These are phyloP conservation scores for Lithodes maja DNA, from an alignment of 2,888 invertebrate species.

Conservation along the genomic window DNA sequence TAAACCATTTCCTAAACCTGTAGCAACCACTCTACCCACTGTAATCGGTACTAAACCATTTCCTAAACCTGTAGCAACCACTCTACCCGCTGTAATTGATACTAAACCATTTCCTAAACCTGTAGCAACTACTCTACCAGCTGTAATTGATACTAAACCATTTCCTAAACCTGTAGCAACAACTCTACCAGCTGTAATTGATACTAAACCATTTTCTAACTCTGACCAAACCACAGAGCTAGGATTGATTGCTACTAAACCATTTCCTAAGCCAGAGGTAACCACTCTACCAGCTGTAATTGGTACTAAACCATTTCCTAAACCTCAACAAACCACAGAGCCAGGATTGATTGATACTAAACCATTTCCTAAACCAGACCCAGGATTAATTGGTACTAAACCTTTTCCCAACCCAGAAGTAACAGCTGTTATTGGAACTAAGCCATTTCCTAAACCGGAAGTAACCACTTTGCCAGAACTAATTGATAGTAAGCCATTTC, in stretches of 20 bases:
- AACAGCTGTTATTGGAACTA: not conserved
- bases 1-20: not conserved
- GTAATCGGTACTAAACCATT: constrained; percentile 2
- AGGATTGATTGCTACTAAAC: not conserved
- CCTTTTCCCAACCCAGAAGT: not conserved
- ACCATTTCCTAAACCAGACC: not conserved
- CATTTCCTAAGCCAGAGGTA: not conserved
- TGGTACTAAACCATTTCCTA: not conserved
- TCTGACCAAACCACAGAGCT: not conserved
- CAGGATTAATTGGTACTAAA: not conserved
- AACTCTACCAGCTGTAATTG: not conserved
- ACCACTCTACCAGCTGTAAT: not conserved
- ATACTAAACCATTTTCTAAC: not conserved
- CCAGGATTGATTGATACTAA: not conserved
- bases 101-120: not conserved
- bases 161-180: not conserved
- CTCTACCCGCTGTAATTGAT: not conserved
- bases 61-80: not conserved
- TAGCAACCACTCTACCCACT: not conserved
- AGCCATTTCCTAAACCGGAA: not conserved
- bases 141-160: not conserved
- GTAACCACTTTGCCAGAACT: not conserved
- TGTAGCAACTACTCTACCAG: not conserved
- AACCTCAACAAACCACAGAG: not conserved
- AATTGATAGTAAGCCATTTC: constrained; percentile 6